A percentile compares a stretch with the other conserved stretches of the same genome.
These are phyloP conservation scores for Dynastes maya DNA, from an alignment of 2,888 invertebrate genomes.

Conservation along the genomic window DNA sequence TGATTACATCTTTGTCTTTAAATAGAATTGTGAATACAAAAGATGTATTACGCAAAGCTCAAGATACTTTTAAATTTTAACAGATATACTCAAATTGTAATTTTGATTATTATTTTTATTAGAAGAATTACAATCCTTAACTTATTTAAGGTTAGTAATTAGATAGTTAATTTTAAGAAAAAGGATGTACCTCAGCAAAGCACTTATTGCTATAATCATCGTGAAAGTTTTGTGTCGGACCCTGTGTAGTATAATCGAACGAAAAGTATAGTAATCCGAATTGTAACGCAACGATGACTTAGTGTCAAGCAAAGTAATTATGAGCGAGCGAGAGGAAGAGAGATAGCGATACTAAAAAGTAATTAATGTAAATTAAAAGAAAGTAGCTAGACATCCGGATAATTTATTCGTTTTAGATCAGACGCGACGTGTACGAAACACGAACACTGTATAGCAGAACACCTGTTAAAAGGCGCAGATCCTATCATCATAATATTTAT, in stretches of 20 bases:
- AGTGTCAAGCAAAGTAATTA: constrained; percentile 62
- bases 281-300: constrained; percentile 66
- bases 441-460: constrained; percentile 34
- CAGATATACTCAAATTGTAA: too few relatives aligned
- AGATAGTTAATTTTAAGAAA: background rate
- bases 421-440: constrained; percentile 15
- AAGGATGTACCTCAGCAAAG: background rate
- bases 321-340: constrained; percentile 32
- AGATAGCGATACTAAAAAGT: constrained; percentile 25
- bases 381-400: constrained; percentile 61
- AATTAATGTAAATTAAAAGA: constrained; percentile 60
- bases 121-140: too few relatives aligned
- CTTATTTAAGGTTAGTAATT: background rate
- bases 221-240: constrained; percentile 52
- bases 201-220: constrained; percentile 53
- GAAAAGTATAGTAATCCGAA: constrained; percentile 61
- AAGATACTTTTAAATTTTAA: too few relatives aligned
- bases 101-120: too few relatives aligned
- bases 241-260: constrained; percentile 54
- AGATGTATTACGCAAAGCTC: too few relatives aligned
- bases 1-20: too few relatives aligned
- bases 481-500: constrained; percentile 38
- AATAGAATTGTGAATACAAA: too few relatives aligned
- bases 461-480: constrained; percentile 24
- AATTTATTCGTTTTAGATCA: constrained; percentile 41